Evolutionary conservation across 2,797 vertebrate species (phyloP).

Genomic region (Xenops minutus): DNA sequence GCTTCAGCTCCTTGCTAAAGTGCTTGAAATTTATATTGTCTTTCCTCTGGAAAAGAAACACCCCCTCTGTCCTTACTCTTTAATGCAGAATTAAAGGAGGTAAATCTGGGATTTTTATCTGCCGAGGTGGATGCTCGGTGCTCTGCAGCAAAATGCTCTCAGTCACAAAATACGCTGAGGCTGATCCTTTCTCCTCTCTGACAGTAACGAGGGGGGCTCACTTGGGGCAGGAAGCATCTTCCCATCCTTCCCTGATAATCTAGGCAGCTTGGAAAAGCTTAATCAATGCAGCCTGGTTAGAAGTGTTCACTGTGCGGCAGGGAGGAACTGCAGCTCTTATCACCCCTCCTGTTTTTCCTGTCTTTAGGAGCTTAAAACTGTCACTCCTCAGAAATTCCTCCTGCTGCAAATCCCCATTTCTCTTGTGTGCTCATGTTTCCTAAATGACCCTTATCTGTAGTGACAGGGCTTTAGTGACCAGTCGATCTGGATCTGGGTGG

Average conservation of each 20-base stretch:
- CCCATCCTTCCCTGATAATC: constrained; percentile 2
- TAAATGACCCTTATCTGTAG: constrained; percentile 1
- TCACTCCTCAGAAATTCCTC: constrained; percentile 18
- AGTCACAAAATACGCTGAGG: not conserved
- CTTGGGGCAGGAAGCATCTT: constrained; percentile 25
- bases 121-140: not conserved
- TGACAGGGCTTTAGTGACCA: not conserved
- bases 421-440: not conserved
- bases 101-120: not conserved
- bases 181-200: not conserved
- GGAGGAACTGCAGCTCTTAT: not conserved
- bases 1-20: not conserved
- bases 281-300: not conserved
- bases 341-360: constrained; percentile 27
- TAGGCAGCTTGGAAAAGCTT: constrained; percentile 12
- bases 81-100: not conserved
- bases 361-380: constrained; percentile 1
- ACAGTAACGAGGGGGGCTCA: not conserved
- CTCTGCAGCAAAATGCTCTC: not conserved
- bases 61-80: not conserved
- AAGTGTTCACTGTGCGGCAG: not conserved
- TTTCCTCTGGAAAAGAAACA: not conserved
- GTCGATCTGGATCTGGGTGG: not conserved
- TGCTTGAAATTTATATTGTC: not conserved
- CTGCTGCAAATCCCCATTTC: not conserved